Evolutionary conservation across 2,113 vertebrate genomes (phyloP).

Genomic region (Clarias batrachus): DNA sequence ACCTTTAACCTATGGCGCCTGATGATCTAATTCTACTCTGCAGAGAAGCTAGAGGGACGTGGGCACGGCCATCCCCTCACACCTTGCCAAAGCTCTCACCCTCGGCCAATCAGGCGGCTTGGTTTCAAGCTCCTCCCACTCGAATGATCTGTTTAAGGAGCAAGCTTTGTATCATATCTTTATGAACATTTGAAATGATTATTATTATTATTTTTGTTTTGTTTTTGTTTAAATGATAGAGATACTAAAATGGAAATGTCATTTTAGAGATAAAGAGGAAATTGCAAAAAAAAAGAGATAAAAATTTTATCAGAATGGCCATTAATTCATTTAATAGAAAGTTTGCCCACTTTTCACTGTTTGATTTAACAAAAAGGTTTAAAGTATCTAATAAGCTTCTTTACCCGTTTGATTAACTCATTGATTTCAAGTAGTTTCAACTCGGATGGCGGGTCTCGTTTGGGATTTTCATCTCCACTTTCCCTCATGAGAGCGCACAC

Average conservation of each 20-base stretch:
- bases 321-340: slow-evolving; percentile 23
- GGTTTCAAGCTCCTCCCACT: slow-evolving; percentile 54
- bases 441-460: background rate
- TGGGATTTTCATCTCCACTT: background rate
- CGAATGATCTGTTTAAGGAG: slow-evolving; percentile 40
- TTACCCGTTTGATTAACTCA: slow-evolving; percentile 38
- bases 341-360: slow-evolving; percentile 55
- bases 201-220: slow-evolving; percentile 12
- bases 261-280: slow-evolving; percentile 30
- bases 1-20: slow-evolving; percentile 25
- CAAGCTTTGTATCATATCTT: slow-evolving; percentile 48
- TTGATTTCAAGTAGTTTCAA: slow-evolving; percentile 19
- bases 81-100: slow-evolving; percentile 89
- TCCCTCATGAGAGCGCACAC: background rate
- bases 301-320: slow-evolving; percentile 55
- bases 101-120: slow-evolving; percentile 45
- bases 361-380: slow-evolving; percentile 46
- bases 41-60: slow-evolving; percentile 81
- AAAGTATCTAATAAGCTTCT: slow-evolving; percentile 28
- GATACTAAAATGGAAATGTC: slow-evolving; percentile 41
- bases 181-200: slow-evolving; percentile 49
- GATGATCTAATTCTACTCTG: slow-evolving; percentile 59
- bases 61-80: slow-evolving; percentile 69
- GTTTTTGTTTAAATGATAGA: slow-evolving; percentile 45
- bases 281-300: slow-evolving; percentile 32